Evolutionary conservation across 2,888 invertebrate genomes (phyloP).

Genomic region (Nasonia oneida): DNA sequence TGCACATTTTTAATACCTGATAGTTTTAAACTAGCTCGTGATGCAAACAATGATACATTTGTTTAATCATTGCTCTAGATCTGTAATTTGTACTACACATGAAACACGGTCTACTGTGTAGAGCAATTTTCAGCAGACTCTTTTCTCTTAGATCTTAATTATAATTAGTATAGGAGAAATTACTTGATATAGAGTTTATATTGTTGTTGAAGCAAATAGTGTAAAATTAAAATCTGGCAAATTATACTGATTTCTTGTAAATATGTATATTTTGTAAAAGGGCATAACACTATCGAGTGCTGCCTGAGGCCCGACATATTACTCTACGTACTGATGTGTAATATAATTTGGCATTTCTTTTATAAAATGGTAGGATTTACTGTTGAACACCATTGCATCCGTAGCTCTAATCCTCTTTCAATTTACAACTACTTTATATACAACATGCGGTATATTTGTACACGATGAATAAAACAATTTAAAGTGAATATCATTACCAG

Average conservation of each 20-base stretch:
- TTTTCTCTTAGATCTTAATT: conserved; percentile 2
- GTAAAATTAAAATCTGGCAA: neutral
- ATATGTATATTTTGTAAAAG: conserved; percentile 66
- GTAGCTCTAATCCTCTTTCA: neutral
- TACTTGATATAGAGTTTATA: conserved; percentile 7
- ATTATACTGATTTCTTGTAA: conserved; percentile 60
- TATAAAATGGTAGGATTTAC: neutral
- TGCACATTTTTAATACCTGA: conserved; percentile 36
- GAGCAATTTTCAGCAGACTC: no score
- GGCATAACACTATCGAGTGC: conserved; percentile 7
- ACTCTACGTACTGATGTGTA: conserved; percentile 23
- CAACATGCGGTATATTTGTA: neutral
- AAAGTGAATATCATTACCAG: conserved; percentile 71
- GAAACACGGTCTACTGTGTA: neutral
- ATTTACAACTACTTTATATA: neutral
- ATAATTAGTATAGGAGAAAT: neutral
- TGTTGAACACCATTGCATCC: neutral
- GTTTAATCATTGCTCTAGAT: neutral
- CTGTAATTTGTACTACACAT: neutral
- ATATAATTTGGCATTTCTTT: neutral
- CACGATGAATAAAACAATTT: conserved; percentile 17
- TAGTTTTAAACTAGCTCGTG: conserved; percentile 6
- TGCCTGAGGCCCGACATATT: neutral
- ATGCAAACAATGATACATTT: neutral
- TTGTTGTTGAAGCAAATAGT: neutral